A percentile compares a stretch with the other conserved stretches of the same genome.
phyloP scores from a whole-genome alignment of 2,113 vertebrate genomes.

The Motacilla alba region DNA sequence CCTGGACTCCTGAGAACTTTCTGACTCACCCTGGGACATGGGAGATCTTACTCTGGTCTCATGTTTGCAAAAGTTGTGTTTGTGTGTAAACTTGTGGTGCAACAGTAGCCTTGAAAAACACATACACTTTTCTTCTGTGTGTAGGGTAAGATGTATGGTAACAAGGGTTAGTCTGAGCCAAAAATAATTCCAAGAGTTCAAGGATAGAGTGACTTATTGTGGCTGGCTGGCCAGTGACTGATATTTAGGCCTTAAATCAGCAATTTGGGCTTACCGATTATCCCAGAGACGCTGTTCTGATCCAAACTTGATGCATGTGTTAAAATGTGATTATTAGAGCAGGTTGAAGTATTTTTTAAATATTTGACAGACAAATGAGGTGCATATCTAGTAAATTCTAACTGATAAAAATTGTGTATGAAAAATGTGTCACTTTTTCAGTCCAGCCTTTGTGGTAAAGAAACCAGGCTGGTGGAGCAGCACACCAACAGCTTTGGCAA shows the following conservation, averaged over 20 bases:
- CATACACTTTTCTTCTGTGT: conserved; percentile 30
- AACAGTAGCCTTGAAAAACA: conserved; percentile 36
- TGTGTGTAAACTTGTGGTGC: conserved; percentile 24
- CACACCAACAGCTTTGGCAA: conserved; percentile 46
- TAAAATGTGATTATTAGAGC: conserved; percentile 50
- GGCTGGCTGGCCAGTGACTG: conserved; percentile 60
- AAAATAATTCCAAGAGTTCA: conserved; percentile 43
- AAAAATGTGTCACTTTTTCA: conserved; percentile 23
- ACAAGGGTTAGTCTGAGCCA: conserved; percentile 42
- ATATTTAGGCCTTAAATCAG: conserved; percentile 60
- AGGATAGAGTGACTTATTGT: conserved; percentile 37
- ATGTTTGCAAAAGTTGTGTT: conserved; percentile 31
- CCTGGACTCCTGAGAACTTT: conserved; percentile 33
- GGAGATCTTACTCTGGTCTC: not conserved
- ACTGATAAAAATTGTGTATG: conserved; percentile 24
- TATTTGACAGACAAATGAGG: conserved; percentile 24
- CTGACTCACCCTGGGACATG: conserved; percentile 10
- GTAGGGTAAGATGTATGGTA: conserved; percentile 24
- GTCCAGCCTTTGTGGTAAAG: conserved; percentile 26
- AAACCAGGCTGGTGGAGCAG: conserved; percentile 42
- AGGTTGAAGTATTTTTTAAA: conserved; percentile 48
- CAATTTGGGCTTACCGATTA: conserved; percentile 43
- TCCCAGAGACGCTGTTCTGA: conserved; percentile 59
- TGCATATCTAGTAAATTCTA: conserved; percentile 35
- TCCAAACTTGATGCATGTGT: conserved; percentile 58